Conservation (phyloP, 1,140 invertebrate genomes). For the Psix sp. region DNA sequence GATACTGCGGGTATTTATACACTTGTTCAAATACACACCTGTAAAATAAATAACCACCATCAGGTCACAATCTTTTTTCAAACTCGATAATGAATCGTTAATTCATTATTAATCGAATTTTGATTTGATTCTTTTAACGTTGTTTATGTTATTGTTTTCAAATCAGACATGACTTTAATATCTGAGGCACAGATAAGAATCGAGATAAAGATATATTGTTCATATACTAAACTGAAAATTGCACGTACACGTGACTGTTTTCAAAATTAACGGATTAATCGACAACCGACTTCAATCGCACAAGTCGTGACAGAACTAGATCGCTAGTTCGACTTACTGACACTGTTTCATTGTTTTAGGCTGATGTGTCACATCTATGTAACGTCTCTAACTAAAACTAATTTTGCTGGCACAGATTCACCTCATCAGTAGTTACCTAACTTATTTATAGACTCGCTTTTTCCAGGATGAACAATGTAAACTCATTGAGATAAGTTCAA, state of each 20-base stretch:
- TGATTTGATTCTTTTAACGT: too few species aligned
- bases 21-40: conserved; percentile 50
- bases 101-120: too few species aligned
- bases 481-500: too few species aligned
- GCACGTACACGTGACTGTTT: neutral
- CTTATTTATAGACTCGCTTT: conserved; percentile 47
- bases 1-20: conserved; percentile 17
- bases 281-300: conserved; percentile 20
- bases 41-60: conserved; percentile 26
- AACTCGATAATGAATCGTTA: too few species aligned
- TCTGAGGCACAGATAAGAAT: too few species aligned
- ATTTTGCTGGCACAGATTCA: conserved; percentile 60
- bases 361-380: conserved; percentile 56
- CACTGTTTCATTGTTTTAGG: conserved; percentile 56
- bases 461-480: conserved; percentile 37
- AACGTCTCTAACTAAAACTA: conserved; percentile 57
- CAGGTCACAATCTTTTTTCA: too few species aligned
- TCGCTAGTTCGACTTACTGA: conserved; percentile 53
- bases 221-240: too few species aligned
- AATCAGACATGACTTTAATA: too few species aligned
- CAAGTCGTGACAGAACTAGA: conserved; percentile 28
- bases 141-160: too few species aligned
- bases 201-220: too few species aligned
- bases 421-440: conserved; percentile 20
- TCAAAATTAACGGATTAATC: conserved; percentile 10